Evolutionary conservation across 1,140 invertebrate genomes (phyloP).

Genomic region (Triops longicaudatus): DNA sequence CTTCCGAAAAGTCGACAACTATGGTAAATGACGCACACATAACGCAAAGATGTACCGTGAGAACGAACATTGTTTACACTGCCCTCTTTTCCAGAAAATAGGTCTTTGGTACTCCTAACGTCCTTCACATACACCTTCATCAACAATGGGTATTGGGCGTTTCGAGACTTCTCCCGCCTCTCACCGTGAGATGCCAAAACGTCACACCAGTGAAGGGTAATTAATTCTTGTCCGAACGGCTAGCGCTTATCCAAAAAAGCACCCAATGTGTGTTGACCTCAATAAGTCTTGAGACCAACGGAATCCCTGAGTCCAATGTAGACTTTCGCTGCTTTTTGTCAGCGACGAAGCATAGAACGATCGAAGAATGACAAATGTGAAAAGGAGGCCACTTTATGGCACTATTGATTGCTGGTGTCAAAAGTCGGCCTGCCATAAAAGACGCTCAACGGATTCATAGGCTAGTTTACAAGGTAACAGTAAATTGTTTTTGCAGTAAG

Average conservation of each 20-base stretch:
- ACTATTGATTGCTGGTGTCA: not conserved
- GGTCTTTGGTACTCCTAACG: not conserved
- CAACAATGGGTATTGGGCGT: slow-evolving; percentile 7
- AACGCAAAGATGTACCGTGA: not conserved
- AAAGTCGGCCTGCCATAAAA: slow-evolving; percentile 1
- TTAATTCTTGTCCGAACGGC: not conserved
- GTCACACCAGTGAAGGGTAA: slow-evolving; percentile 11
- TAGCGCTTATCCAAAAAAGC: not conserved
- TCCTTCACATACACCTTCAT: slow-evolving; percentile 6
- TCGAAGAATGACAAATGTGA: not conserved
- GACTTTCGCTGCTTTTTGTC: not conserved
- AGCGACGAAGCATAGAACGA: not conserved
- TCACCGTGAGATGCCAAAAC: slow-evolving; percentile 11
- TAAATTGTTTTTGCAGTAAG: not conserved
- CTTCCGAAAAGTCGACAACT: not conserved
- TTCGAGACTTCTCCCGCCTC: slow-evolving; percentile 5
- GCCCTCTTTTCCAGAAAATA: not conserved
- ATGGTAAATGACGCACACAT: not conserved
- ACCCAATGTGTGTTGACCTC: not conserved
- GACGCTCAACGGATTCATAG: not conserved
- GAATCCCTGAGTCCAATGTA: not conserved
- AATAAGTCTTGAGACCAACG: not conserved
- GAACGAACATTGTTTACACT: not conserved
- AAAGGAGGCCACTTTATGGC: not conserved
- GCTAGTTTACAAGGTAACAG: not conserved